Base-by-base conservation (phyloP, 2,113 vertebrate species). In the Rana temporaria region DNA sequence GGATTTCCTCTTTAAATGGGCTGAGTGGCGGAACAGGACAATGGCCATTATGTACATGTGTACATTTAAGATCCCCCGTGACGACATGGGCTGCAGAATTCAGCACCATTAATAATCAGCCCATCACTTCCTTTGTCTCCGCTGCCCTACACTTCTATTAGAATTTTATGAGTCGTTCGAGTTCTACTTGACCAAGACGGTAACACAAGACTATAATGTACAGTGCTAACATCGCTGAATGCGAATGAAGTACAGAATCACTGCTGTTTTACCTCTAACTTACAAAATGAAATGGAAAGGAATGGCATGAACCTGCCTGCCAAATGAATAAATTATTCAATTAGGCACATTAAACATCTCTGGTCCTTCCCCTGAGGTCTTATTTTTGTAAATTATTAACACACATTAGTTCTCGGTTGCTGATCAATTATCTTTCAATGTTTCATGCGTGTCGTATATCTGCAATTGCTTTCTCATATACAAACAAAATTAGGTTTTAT, bases 351-450 rank as follows among this genome's bases (percentile, higher is more conserved):
- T 66, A 73, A 65, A 57, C 42, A 26, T 22, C 19, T 32, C 30
- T 9, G 16, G 42, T 48, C 56, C 67, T 57, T 59, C 63, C 52
- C 63, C 71, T 2, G 12, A 42, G 80, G 52, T 26, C 4, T 82
- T 30, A 34, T 24, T 62, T 74, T 17, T 66, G 60, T 82, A 67
- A 82, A 82, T 82, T 82, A 82, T 82, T 82, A 75, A 82, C 63
- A 82, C 63, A 53, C 80, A 82, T 82, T 82, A 82, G 70, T 82
- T 82, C 80, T 82, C 56, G 80, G 80, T 73, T 82, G 63, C 20
- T 56, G 71, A 75, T 75, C 80, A 82, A 82, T 67, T 74, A 82
- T 65, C 42, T 82, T 56, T 74, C 59, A 75, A 75, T 67, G 71
- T 68, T 74, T 75, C 66, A 59, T 75, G 62, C 52, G 24, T 34